Evolutionary conservation across 2,888 invertebrate genomes (phyloP), one percentile per base, ranked within the genome.

Genomic region (Galerucella pusilla): DNA sequence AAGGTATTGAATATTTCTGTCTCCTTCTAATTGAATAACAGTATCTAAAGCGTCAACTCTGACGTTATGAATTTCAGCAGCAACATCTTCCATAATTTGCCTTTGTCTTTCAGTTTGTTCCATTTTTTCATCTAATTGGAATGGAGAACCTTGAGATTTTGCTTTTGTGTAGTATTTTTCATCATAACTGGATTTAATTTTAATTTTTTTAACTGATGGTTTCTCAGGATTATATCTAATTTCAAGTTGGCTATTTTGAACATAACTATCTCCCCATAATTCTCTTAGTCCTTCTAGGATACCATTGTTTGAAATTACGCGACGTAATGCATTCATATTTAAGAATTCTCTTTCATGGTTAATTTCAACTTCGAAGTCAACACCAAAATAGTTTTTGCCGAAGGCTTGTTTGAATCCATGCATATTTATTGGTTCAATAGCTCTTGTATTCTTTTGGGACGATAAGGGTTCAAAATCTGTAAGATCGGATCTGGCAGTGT

Each of bases 401-500:
- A 90, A 84, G 6, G 79, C 80, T 5, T 79, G 71, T 84, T 90
- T 80, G 67, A 74, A 82, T 28, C 69, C 68, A 64, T 83, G 81
- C 79, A 85, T 81, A 14, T 83, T 81, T 79, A 85, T 79, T 46
- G 83, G 84, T 79, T 85, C 80, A 52, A 83, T 83, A 25, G 35
- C 35, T 35, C 74, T 74, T 73, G 90, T 86, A 16, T 90, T 76
- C 81, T 90, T 89, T 6, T 90, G 88, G 72, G 88, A 88, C 35
- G 89, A 86, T 25, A 90, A 85, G 4, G 93, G 90, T 65, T 89
- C 87, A 63, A 91, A 84, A 14, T 88, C 86, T 60, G 90, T 88
- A 79, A 92, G 90, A 81, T 91, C 89, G 81, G 90, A 89, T 79
- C 87, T 89, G 1, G 91, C 86, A 14, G 91, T 91, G 86, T 91